A percentile compares a stretch with the other conserved stretches of the same genome.
Conservation (phyloP, 2,113 vertebrate genomes). For the Trichechus manatus region DNA sequence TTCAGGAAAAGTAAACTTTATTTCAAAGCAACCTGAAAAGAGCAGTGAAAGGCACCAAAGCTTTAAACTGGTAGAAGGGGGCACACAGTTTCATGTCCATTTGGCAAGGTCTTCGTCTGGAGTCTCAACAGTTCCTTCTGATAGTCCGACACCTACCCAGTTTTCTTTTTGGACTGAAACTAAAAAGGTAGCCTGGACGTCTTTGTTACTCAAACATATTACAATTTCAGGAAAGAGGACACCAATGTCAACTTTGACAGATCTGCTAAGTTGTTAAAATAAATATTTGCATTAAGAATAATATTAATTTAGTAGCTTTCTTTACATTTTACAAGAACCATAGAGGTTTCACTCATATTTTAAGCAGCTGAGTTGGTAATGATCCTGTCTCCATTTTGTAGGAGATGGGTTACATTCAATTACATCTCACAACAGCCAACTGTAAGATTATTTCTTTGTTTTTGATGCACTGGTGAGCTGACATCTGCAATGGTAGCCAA, state of each 20-base stretch:
- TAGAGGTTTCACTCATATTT: background rate
- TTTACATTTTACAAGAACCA: background rate
- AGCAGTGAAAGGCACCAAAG: background rate
- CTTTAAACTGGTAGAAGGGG: background rate
- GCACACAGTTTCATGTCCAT: background rate
- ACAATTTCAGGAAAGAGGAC: background rate
- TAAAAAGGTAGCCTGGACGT: background rate
- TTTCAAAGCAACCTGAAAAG: conserved; percentile 26
- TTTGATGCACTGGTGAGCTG: conserved; percentile 80
- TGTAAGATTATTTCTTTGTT: conserved; percentile 73
- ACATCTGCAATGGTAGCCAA: conserved; percentile 96
- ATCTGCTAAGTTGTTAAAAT: conserved; percentile 39
- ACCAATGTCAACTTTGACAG: background rate
- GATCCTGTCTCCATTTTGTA: background rate
- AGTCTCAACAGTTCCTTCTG: background rate
- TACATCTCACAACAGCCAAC: background rate
- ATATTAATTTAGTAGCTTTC: conserved; percentile 4
- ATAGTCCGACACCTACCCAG: background rate
- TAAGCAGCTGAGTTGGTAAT: background rate
- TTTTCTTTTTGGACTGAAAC: conserved; percentile 25
- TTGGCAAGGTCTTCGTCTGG: background rate
- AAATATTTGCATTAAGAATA: conserved; percentile 59
- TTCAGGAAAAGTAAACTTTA: conserved; percentile 32
- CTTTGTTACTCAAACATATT: background rate
- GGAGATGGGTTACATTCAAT: background rate